Base-by-base conservation (phyloP, 2,113 vertebrate genomes). In the Glareola pratincola region DNA sequence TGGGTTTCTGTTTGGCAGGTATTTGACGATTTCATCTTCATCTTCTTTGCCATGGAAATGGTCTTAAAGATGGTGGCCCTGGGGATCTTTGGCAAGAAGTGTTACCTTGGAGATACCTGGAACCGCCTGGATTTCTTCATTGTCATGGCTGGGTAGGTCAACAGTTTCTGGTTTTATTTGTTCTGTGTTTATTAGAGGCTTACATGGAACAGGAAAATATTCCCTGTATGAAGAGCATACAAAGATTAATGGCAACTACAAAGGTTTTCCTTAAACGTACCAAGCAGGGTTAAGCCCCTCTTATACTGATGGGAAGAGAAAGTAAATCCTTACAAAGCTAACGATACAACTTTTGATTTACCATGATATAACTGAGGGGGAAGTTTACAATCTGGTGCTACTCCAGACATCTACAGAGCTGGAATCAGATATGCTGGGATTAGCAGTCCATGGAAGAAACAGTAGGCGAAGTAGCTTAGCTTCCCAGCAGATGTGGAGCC, bases 51-150 rank as follows among this genome's bases (percentile, higher is more conserved):
- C 6, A 98, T 99, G 99, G 99, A 99, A 98, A 99, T 99, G 99
- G 98, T 99, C 68, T 98, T 99, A 86, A 99, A 99, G 97, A 99
- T 99, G 99, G 98, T 99, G 76, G 99, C 99, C 66, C 95, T 99
- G 96, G 99, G 99, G n/a, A 99, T 99, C 92, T 99, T 99, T 47
- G 99, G 99, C 34, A 99, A 98, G 51, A 99, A 99, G 81, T 99
- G 99, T 97, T 99, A 99, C 97, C 98, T 99, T 20, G 99, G 99
- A 43, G 99, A 99, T 97, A 99, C 99, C 1, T 99, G 99, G 99
- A 99, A 99, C 96, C 98, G 99, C 13, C 97, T 99, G 98, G 99
- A 99, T 86, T 99, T 99, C 98, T 99, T 99, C 89, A 99, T 99
- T 57, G 99, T 99, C 87, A 99, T 99, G 99, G 99, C 99, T 43